Evolutionary conservation across 1,140 invertebrate genomes (phyloP), one percentile per base, ranked within the genome.

Genomic region (Drosophila parabipectinata): DNA sequence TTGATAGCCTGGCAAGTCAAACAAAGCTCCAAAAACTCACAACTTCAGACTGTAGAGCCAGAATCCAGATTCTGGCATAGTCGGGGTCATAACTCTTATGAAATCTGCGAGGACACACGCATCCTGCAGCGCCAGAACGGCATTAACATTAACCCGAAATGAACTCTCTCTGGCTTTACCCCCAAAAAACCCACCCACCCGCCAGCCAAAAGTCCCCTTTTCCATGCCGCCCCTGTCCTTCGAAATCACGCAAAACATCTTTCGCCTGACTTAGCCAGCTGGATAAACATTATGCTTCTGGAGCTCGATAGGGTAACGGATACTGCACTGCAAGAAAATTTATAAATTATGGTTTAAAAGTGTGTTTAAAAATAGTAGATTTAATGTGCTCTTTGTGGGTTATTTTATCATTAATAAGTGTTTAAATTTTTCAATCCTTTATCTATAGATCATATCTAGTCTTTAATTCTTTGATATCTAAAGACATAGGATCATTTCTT

Each of bases 181-280:
- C 7, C 28, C 12, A 15, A 10, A 14, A 34, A 39, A 18, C 15
- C 26, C 26, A 7, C 26, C 26, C 26, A 28, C 26, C 21, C 21
- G 2, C 21, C 21, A 21, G 0, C 21, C 21, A 21, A 3, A 3
- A 21, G 21, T 21, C 21, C 21, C 21, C 21, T 21, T 21, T 21
- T n/a, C 26, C 48, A 15, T n/a, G 9, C 15, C 18, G 3, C 34
- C 28, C 2, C 37, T 14, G 7, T 63, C 37, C 24, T 41, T 62
- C 61, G 74, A 78, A 85, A 87, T 85, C 82, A 78, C 74, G 82
- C 82, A 83, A 64, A 85, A 85, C 82, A 87, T 87, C 82, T 85
- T 85, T 81, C 55, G 82, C 68, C 77, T 74, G 80, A 69, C 79
- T 83, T 83, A 84, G 72, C 76, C 80, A 62, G 66, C 82, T 85